A percentile compares a stretch with the other conserved stretches of the same genome.
Conservation (phyloP, 1,140 invertebrate species). For the Caenorhabditis elegans region WBcel235 BX284606.5:14597501-14598000, state of each 20-base stretch:
- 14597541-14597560: too few relatives aligned
- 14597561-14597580: too few relatives aligned
- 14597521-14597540: neutral
- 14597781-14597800: slow-evolving; percentile 28
- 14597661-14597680: too few relatives aligned
- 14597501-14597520: neutral
- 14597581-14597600: too few relatives aligned
- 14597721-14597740: slow-evolving; percentile 20
- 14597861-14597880: slow-evolving; percentile 24
- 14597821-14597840: neutral
- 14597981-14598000: too few relatives aligned
- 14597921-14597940: slow-evolving; percentile 18
- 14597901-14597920: slow-evolving; percentile 7
- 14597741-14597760: slow-evolving; percentile 2
- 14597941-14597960: slow-evolving; percentile 24
- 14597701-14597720: neutral
- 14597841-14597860: neutral
- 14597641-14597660: too few relatives aligned
- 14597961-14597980: neutral
- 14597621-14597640: too few relatives aligned
- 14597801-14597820: slow-evolving; percentile 29
- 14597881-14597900: slow-evolving; percentile 7
- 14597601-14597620: too few relatives aligned
- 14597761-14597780: slow-evolving; percentile 28
- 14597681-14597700: too few relatives aligned